These are phyloP conservation scores for Ammodytes marinus DNA, from an alignment of 2,113 vertebrate genomes.

Conservation along the genomic window DNA sequence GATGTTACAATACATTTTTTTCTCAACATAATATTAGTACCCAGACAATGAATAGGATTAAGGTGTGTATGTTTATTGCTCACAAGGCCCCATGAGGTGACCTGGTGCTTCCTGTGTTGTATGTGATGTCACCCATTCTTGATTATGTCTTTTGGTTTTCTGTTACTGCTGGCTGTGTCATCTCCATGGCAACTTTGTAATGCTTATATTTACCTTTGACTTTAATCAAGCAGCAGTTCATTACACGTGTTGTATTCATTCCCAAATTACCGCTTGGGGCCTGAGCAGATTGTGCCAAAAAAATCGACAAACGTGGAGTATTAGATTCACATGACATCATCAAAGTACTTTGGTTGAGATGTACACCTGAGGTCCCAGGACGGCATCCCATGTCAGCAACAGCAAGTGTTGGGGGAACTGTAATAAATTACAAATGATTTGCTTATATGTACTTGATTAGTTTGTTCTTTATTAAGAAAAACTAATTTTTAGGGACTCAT, in stretches of 20 bases:
- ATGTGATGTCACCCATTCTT: conserved; percentile 51
- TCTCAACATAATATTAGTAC: conserved; percentile 23
- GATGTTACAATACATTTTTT: conserved; percentile 49
- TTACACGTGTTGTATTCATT: conserved; percentile 46
- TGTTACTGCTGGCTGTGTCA: conserved; percentile 37
- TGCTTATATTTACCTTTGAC: conserved; percentile 53
- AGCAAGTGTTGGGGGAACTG: background rate
- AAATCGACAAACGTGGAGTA: conserved; percentile 26
- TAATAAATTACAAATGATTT: background rate
- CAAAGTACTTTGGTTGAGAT: background rate
- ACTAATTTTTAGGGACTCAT: background rate
- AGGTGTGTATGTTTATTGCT: conserved; percentile 44
- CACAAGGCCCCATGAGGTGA: conserved; percentile 13
- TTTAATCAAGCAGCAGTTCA: conserved; percentile 46
- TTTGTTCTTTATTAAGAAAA: background rate
- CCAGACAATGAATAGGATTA: conserved; percentile 32
- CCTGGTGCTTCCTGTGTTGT: conserved; percentile 2
- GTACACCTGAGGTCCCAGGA: background rate
- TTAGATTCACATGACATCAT: conserved; percentile 44
- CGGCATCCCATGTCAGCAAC: background rate
- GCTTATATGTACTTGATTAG: background rate
- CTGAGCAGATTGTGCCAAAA: conserved; percentile 12
- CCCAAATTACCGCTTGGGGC: conserved; percentile 36
- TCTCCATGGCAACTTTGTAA: conserved; percentile 61
- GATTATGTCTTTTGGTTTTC: conserved; percentile 48